Conservation (phyloP, 1,140 invertebrate genomes). For the Asobara japonica region DNA sequence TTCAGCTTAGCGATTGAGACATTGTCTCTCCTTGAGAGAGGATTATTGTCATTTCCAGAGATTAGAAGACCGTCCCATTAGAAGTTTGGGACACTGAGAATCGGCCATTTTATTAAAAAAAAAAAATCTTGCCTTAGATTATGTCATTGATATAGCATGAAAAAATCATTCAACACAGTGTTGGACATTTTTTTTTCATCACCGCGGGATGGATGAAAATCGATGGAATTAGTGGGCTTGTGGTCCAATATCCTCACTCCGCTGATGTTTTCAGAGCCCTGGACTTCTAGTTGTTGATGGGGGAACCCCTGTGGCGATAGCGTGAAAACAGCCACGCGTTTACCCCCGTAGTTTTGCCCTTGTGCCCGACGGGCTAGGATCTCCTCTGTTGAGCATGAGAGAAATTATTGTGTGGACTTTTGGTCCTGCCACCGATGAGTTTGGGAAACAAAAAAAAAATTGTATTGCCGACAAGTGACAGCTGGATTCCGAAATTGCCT, state of each 20-base stretch:
- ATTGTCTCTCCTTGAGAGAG: too few relatives aligned
- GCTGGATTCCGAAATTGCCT: constrained; percentile 39
- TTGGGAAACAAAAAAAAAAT: too few relatives aligned
- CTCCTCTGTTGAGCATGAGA: background rate
- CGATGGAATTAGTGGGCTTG: constrained; percentile 22
- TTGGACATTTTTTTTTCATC: background rate
- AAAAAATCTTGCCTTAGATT: too few relatives aligned
- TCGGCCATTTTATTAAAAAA: too few relatives aligned
- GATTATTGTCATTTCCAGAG: too few relatives aligned
- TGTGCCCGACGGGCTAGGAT: constrained; percentile 10
- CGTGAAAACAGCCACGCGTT: constrained; percentile 55
- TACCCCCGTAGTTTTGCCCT: constrained; percentile 11
- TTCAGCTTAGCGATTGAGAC: too few relatives aligned
- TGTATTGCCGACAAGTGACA: too few relatives aligned
- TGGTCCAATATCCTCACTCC: constrained; percentile 10
- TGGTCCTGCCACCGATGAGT: constrained; percentile 19
- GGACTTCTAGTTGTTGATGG: constrained; percentile 5
- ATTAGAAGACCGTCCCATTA: too few relatives aligned
- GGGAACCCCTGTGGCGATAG: constrained; percentile 54
- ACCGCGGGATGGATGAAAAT: constrained; percentile 7
- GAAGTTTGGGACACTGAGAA: too few relatives aligned
- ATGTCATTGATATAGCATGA: too few relatives aligned
- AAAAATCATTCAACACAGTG: too few relatives aligned
- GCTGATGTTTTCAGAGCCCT: constrained; percentile 7
- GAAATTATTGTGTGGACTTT: background rate